These are phyloP conservation scores for Pandemis cinnamomeana DNA, from an alignment of 2,888 invertebrate species.

Conservation along the genomic window DNA sequence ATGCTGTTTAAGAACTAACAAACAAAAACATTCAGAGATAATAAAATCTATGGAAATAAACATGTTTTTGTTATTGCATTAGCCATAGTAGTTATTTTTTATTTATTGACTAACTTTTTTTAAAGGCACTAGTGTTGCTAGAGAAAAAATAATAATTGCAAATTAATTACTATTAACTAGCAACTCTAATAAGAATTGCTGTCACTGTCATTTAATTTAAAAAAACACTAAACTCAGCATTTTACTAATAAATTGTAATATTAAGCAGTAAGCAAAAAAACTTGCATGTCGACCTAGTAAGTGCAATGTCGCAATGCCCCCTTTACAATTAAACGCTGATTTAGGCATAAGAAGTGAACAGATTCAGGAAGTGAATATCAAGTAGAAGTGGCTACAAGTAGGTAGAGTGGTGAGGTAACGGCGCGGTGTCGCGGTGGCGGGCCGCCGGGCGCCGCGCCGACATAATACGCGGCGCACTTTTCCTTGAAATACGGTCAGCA, in stretches of 20 bases:
- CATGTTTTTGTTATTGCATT: too few species aligned
- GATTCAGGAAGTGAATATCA: constrained; percentile 30
- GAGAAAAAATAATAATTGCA: constrained; percentile 43
- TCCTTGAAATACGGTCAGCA: constrained; percentile 75
- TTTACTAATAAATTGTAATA: constrained; percentile 57
- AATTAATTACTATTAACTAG: constrained; percentile 48
- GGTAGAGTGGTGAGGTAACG: constrained; percentile 42
- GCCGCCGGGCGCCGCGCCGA: constrained; percentile 43
- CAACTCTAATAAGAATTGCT: constrained; percentile 60
- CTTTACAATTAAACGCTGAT: constrained; percentile 39
- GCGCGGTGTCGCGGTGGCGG: constrained; percentile 31
- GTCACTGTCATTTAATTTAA: constrained; percentile 38
- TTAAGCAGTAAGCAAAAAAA: constrained; percentile 60
- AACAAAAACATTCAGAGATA: too few species aligned
- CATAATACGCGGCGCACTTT: constrained; percentile 68
- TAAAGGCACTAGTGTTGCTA: constrained; percentile 58
- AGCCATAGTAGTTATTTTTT: too few species aligned
- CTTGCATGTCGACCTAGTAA: constrained; percentile 59
- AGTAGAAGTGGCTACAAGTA: constrained; percentile 30
- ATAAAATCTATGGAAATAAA: too few species aligned
- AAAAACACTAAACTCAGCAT: constrained; percentile 33
- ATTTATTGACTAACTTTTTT: background rate
- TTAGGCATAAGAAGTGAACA: constrained; percentile 18
- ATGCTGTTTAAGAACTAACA: too few species aligned
- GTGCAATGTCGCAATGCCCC: constrained; percentile 57